Evolutionary conservation across 2,888 invertebrate species (phyloP).

Genomic region (Scaptomyza flava): DNA sequence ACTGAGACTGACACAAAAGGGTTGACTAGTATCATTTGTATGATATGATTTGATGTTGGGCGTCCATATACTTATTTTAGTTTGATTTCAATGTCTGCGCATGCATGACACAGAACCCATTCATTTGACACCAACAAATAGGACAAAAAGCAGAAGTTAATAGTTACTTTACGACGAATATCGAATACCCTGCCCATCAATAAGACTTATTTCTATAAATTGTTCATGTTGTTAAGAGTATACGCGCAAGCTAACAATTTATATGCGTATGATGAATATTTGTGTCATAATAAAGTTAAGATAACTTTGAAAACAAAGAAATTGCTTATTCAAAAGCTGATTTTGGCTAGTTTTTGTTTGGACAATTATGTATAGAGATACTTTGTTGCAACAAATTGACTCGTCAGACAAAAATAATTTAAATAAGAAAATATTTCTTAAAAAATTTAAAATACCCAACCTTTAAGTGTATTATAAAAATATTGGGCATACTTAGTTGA

Average conservation of each 20-base stretch:
- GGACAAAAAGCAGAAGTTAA: neutral
- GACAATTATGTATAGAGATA: no score
- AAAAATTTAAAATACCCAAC: neutral
- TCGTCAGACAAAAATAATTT: no score
- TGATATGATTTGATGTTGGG: slow-evolving; percentile 36
- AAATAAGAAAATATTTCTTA: neutral
- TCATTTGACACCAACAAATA: slow-evolving; percentile 51
- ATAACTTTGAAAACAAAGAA: no score
- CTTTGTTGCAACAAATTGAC: no score
- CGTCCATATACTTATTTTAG: slow-evolving; percentile 43
- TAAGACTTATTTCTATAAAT: no score
- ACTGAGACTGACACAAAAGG: slow-evolving; percentile 5
- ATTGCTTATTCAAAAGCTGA: no score
- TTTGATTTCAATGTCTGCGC: slow-evolving; percentile 62
- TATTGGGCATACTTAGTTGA: slow-evolving; percentile 5
- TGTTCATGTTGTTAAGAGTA: no score
- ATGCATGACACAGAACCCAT: slow-evolving; percentile 69
- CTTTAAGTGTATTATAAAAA: slow-evolving; percentile 7
- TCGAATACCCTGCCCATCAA: neutral
- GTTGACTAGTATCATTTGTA: slow-evolving; percentile 49
- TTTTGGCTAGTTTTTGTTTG: no score
- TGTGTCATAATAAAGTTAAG: no score
- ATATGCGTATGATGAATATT: no score
- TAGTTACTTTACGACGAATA: neutral
- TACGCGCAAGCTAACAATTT: no score